phyloP scores from a whole-genome alignment of 2,888 invertebrate species.

The Druceiella hillmani region DNA sequence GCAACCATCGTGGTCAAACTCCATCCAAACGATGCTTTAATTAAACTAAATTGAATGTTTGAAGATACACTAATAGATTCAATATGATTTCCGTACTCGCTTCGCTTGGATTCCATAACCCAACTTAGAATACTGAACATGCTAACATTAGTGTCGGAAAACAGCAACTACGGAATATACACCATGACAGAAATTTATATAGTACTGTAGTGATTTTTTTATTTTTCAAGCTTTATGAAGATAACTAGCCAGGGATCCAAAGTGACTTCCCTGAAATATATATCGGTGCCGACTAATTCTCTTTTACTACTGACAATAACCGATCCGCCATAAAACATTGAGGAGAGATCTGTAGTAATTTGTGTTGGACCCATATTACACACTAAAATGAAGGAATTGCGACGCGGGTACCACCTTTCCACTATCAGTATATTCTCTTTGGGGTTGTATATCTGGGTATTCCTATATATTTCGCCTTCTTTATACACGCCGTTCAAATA shows the following conservation, averaged over 20 bases:
- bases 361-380: constrained; percentile 61
- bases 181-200: too few relatives aligned
- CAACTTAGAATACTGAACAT: too few relatives aligned
- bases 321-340: constrained; percentile 68
- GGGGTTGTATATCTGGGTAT: constrained; percentile 62
- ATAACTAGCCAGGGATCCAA: constrained; percentile 43
- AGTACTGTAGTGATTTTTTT: constrained; percentile 15
- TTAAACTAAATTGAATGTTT: too few relatives aligned
- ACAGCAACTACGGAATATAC: too few relatives aligned
- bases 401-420: constrained; percentile 74
- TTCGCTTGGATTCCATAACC: too few relatives aligned
- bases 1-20: too few relatives aligned
- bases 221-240: constrained; percentile 43
- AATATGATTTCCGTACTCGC: too few relatives aligned
- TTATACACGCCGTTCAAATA: constrained; percentile 67
- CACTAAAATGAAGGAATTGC: constrained; percentile 70
- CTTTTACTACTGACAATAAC: constrained; percentile 43
- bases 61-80: too few relatives aligned
- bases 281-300: too few relatives aligned
- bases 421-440: constrained; percentile 61
- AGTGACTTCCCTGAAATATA: constrained; percentile 35
- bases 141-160: too few relatives aligned
- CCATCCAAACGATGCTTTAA: too few relatives aligned
- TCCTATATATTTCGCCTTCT: constrained; percentile 56
- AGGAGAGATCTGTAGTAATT: constrained; percentile 65